Base-by-base conservation (phyloP, 1,140 invertebrate genomes). In the Semibalanus balanoides region DNA sequence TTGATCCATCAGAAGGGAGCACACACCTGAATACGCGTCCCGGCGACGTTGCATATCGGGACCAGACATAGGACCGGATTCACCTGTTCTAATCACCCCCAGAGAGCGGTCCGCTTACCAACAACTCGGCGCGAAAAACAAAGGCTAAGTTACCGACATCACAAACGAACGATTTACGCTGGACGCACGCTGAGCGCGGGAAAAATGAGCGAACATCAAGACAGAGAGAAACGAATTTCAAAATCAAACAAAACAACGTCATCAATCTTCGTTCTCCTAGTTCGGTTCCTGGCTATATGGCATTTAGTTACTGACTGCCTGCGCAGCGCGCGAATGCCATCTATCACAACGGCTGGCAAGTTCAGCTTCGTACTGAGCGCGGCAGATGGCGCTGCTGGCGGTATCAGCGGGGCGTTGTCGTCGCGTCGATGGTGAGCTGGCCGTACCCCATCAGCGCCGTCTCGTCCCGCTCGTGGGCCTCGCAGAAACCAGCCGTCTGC, bases 391-490 rank as follows among this genome's bases (percentile, higher is more conserved):
- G 11, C 51, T 64, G 14, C n/a, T n/a, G n/a, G n/a, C n/a, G n/a
- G n/a, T n/a, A 40, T 64, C 22, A 25, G 51, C 51, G 51, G 7
- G 51, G 9, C 11, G 14, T 3, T 1, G 51, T 1, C 22, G 51
- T 7, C 51, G 51, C 3, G 51, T 72, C 70, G 70, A 72, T 72
- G 29, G 70, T 72, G 19, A 72, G 70, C 70, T 72, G 70, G 74
- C 74, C 40, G 31, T 76, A 71, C 11, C 75, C 75, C 40, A 43
- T 30, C 28, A 78, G 72, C 25, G 76, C 69, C 76, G 77, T 43
- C 43, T 78, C 77, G 29, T 78, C 76, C 0, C 72, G 78, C 22
- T 31, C 40, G 30, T 78, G 75, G 30, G 35, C 35, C 29, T 35
- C 35, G 69, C 76, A 74, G n/a, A 79, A 69, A 25, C 74, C 74